Evolutionary conservation across 92 coral and sea anemone species (phyloP), one percentile per base, ranked within the genome.

Genomic region (Montipora capitata): DNA sequence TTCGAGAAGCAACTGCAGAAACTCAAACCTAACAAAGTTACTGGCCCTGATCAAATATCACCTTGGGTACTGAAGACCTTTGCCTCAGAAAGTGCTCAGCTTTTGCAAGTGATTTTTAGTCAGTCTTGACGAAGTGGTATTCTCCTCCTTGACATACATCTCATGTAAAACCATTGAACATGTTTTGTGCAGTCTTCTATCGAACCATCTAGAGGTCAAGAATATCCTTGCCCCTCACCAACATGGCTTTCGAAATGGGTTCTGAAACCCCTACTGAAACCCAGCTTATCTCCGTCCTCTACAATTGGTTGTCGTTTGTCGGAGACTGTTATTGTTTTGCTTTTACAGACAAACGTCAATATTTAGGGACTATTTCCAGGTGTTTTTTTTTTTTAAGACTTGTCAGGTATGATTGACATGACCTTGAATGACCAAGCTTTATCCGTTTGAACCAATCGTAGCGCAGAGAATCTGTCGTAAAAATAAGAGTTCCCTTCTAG

Each of bases 171-270:
- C 62, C 45, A 85, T 85, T 63, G 89, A 85, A 75, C 81, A 84
- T 45, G 35, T 84, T 17, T 0, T 82, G 45, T 70, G 51, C 39
- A 82, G 87, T 54, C 72, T 35, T 54, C 54, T 85, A 68, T 85
- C 89, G 56, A 85, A 75, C 12, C 64, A 64, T 44, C 40, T 2
- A 49, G 56, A 49, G 8, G 11, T 49, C 56, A 48, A 76, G 13
- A 76, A 0, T 52, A 51, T 76, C 13, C 72, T 72, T 35, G 74
- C 88, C 9, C 65, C 81, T 84, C 81, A 84, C 57, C 87, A 83
- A 57, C 87, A 83, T 71, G 80, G 87, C 17, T 83, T 72, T 48
- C 59, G 69, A n/a, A 83, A 83, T 66, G 87, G 87, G 27, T 61
- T 43, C 56, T 83, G n/a, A n/a, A n/a, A n/a, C n/a, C n/a, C n/a